Conservation (phyloP, 2,113 vertebrate genomes). For the Chitala chitala region DNA sequence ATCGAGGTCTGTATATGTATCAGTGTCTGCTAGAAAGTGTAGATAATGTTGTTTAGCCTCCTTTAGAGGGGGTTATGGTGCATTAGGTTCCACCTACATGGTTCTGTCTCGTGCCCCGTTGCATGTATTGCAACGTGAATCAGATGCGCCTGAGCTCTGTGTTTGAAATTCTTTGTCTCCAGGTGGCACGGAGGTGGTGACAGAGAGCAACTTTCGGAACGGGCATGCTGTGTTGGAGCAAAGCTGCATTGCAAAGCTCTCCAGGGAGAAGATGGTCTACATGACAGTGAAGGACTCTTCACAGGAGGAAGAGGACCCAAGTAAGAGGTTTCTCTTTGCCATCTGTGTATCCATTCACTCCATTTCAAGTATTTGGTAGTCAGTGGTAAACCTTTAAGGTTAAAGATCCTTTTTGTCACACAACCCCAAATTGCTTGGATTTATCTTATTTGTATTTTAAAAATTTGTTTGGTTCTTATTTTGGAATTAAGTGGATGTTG, state of each 20-base stretch:
- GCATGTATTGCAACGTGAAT: background rate
- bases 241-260: conserved; percentile 64
- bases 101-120: background rate
- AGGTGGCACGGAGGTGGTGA: conserved; percentile 84
- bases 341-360: background rate
- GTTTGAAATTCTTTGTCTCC: conserved; percentile 36
- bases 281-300: conserved; percentile 82
- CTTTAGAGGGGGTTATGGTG: too few species aligned
- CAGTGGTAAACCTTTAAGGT: background rate
- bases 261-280: conserved; percentile 84
- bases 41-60: too few species aligned
- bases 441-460: too few species aligned
- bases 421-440: too few species aligned
- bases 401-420: too few species aligned
- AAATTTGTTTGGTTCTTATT: too few species aligned
- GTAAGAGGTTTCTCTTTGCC: conserved; percentile 29
- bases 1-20: too few species aligned
- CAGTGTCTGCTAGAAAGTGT: too few species aligned
- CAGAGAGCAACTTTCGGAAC: conserved; percentile 76
- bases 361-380: too few species aligned
- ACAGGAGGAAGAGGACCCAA: conserved; percentile 79
- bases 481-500: too few species aligned
- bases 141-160: conserved; percentile 6
- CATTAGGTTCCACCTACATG: too few species aligned
- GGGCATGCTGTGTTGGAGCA: conserved; percentile 77